These are phyloP conservation scores for Porphyrio hochstetteri DNA, from an alignment of 2,113 vertebrate genomes.

Conservation along the genomic window DNA sequence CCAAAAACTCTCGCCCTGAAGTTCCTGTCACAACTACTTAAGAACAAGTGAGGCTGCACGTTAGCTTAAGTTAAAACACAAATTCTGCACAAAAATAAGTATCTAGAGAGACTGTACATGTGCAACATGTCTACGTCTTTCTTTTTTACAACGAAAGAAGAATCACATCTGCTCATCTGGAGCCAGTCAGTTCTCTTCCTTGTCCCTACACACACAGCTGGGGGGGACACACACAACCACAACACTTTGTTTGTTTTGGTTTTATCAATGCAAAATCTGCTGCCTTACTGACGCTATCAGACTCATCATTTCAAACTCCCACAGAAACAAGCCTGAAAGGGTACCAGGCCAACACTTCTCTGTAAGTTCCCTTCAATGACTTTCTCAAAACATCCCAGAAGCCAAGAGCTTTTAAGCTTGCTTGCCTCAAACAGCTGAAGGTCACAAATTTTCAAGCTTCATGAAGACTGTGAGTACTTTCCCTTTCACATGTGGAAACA, in stretches of 20 bases:
- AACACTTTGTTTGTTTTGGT: not conserved
- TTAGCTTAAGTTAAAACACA: not conserved
- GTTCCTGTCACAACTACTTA: conserved; percentile 48
- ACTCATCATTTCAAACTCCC: not conserved
- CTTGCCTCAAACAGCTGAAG: not conserved
- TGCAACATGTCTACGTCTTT: not conserved
- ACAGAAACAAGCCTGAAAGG: not conserved
- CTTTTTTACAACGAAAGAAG: not conserved
- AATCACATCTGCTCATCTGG: not conserved
- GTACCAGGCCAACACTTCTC: not conserved
- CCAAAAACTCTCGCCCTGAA: conserved; percentile 33
- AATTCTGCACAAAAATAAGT: not conserved
- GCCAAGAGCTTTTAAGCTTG: not conserved
- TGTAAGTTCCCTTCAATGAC: not conserved
- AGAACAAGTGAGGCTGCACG: not conserved
- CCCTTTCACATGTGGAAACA: not conserved
- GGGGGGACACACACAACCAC: no score
- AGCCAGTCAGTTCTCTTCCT: not conserved
- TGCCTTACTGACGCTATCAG: not conserved
- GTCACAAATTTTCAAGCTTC: not conserved
- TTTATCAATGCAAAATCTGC: not conserved
- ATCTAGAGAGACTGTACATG: not conserved
- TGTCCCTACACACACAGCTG: not conserved
- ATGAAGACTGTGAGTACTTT: not conserved
- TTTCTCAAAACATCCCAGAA: not conserved